Evolutionary conservation across 2,888 invertebrate species (phyloP), one percentile per base, ranked within the genome.

Genomic region (Coelinius sp.): DNA sequence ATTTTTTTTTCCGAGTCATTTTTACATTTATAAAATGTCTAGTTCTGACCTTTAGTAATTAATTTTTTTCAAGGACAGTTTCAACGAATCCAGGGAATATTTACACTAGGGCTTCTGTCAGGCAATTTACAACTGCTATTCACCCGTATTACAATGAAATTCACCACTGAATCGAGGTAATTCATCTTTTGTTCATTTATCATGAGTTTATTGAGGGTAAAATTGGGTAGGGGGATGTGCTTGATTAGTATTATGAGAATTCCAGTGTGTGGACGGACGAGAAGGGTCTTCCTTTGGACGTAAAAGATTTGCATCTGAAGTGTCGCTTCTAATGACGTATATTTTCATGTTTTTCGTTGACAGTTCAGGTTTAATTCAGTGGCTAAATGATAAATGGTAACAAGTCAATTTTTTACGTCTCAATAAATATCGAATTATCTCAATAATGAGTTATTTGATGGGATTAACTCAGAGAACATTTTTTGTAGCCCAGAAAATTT

Each of bases 271-370:
- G 17, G 59, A 17, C 35, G 12, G 22, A 25, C 12, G 25, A 59
- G n/a, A 20, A 35, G 59, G 59, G 31, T 59, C 17, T 14, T 35
- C 35, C 31, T 17, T 8, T 14, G 27, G 31, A n/a, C 5, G 2
- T 4, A 31, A 59, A 59, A 59, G n/a, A 59, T 59, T 59, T 59
- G 59, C 59, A 59, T 59, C 31, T 59, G 59, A 59, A 59, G 20
- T 10, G 59, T 17, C 1, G 46, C 17, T 20, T 49, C 17, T 49
- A 20, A 49, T 49, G 46, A 49, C 7, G 46, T 49, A 49, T 20
- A 49, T 14, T 49, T 49, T 20, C 4, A 49, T 49, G 20, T 17
- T 49, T 49, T 49, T 49, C 6, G 41, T 1, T 12, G 12, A 49
- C 31, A 31, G 8, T 31, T 4, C 31, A 31, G 8, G 5, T 31